A percentile compares a stretch with the other conserved stretches of the same genome.
These are phyloP conservation scores for Dorcus hopei DNA, from an alignment of 2,888 invertebrate species.

Conservation along the genomic window DNA sequence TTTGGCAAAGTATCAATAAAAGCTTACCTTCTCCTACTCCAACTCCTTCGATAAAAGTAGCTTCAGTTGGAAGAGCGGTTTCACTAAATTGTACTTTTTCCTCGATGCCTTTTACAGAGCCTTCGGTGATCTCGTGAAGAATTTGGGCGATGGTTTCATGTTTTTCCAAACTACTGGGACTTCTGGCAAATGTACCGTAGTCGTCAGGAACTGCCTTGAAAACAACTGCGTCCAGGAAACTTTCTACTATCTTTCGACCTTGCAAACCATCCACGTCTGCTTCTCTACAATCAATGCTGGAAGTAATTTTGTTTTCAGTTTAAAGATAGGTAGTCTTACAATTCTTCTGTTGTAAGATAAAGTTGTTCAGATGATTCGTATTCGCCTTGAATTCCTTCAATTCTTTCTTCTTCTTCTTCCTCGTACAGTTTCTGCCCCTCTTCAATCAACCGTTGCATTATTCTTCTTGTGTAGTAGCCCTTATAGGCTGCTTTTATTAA, in stretches of 20 bases:
- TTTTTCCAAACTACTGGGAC: too few relatives aligned
- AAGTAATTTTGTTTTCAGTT: too few relatives aligned
- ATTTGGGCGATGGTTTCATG: too few relatives aligned
- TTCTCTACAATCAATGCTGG: too few relatives aligned
- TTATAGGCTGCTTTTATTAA: constrained; percentile 48
- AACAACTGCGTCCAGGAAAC: too few relatives aligned
- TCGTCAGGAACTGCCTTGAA: too few relatives aligned
- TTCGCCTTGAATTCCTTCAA: not conserved
- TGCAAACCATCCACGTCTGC: too few relatives aligned
- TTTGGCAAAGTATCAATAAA: not conserved
- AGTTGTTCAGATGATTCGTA: not conserved
- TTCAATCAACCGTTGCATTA: constrained; percentile 33
- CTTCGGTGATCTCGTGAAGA: too few relatives aligned
- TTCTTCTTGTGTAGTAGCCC: constrained; percentile 45
- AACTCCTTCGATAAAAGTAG: not conserved
- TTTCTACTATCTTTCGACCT: too few relatives aligned
- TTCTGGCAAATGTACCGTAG: too few relatives aligned
- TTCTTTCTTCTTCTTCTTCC: constrained; percentile 1
- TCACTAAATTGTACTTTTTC: not conserved
- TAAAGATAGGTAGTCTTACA: too few relatives aligned
- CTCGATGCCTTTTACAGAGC: not conserved
- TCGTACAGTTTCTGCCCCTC: constrained; percentile 15
- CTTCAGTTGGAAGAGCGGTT: not conserved
- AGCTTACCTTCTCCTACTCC: not conserved
- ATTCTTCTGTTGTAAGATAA: not conserved